Evolutionary conservation across 2,888 invertebrate species (phyloP), one percentile per base, ranked within the genome.

Genomic region (Coenonympha arcania): DNA sequence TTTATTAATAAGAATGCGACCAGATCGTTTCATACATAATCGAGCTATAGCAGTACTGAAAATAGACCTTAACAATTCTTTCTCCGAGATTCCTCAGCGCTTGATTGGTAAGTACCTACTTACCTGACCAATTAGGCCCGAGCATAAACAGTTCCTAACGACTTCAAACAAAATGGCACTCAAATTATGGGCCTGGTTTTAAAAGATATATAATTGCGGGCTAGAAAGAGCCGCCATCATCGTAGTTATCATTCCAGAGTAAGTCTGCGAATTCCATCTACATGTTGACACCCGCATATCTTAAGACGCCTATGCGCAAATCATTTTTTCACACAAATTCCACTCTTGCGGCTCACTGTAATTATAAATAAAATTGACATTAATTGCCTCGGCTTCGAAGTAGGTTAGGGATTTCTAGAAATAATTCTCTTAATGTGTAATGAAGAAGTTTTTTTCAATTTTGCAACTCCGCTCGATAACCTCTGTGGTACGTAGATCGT

Each of bases 291-390:
- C 60, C 55, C 58, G 58, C 58, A 56, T 57, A 60, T 54, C 51
- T 57, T 42, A 44, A 26, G 50, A 52, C 55, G 52, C 54, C 53
- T 57, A 60, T 55, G 58, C 61, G 63, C 63, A 63, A 66, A 67
- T 66, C 54, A 68, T 70, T 74, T 75, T 75, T 72, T 68, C 64
- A 67, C 63, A 63, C 68, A 55, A 57, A 62, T 62, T 56, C 60
- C 57, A 41, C 43, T 39, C 57, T 45, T 57, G 53, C 56, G 67
- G 60, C 65, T 57, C 59, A 45, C 18, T 37, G 64, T 70, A 79
- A 83, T 83, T 82, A 82, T 78, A 79, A 78, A 78, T 73, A 76
- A 80, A 80, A 83, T 82, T 81, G 81, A 78, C 81, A 82, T 73
- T 79, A 82, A 84, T 84, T 84, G 68, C 71, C 66, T 58, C 46